These are phyloP conservation scores for Salvator merianae DNA, from an alignment of 2,113 vertebrate genomes.

Conservation along the genomic window DNA sequence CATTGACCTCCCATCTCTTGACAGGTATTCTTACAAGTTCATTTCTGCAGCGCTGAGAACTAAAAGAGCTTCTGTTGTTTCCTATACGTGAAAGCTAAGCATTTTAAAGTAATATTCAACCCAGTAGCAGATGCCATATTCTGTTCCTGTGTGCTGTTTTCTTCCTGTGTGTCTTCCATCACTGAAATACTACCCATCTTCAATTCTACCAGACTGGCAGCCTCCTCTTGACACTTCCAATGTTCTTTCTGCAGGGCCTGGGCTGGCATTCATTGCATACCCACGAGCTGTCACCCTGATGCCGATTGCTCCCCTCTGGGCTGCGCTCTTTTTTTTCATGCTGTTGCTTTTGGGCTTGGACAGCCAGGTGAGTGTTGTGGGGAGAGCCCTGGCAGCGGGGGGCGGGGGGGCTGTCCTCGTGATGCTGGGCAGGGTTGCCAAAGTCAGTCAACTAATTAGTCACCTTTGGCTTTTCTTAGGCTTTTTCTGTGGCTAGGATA, in stretches of 20 bases:
- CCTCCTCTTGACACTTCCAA: not conserved
- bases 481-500: too few relatives aligned
- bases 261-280: slow-evolving; percentile 97
- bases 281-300: slow-evolving; percentile 96
- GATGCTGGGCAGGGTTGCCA: too few relatives aligned
- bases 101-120: not conserved
- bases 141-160: too few relatives aligned
- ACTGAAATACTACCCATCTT: not conserved
- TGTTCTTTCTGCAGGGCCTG: slow-evolving; percentile 77
- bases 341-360: slow-evolving; percentile 92
- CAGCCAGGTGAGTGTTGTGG: slow-evolving; percentile 83
- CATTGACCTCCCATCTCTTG: not conserved
- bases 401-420: too few relatives aligned
- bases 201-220: not conserved
- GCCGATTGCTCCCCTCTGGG: slow-evolving; percentile 94
- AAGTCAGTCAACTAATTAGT: too few relatives aligned
- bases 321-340: slow-evolving; percentile 98
- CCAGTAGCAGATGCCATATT: not conserved
- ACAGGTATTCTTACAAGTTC: not conserved
- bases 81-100: not conserved
- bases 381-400: not conserved
- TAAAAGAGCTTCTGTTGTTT: not conserved
- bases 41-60: not conserved
- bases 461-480: too few relatives aligned
- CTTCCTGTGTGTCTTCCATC: not conserved